phyloP scores from a whole-genome alignment of 2,888 invertebrate species.

The Philereme transversata region DNA sequence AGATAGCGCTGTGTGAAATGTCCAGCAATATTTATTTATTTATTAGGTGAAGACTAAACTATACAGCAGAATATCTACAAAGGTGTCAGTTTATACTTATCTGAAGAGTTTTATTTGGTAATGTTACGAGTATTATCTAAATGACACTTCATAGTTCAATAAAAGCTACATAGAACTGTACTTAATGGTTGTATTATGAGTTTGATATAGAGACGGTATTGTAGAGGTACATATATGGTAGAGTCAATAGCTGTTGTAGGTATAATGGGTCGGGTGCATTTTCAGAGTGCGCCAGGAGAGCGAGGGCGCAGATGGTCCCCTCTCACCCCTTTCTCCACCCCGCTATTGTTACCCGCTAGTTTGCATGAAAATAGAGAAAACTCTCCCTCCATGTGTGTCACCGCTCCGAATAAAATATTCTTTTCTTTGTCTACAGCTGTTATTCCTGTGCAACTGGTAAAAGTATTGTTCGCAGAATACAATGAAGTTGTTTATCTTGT shows the following conservation, averaged over 20 bases:
- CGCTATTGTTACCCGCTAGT: conserved; percentile 73
- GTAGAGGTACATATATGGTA: conserved; percentile 8
- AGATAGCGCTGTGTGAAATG: too few relatives aligned
- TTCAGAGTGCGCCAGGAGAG: conserved; percentile 60
- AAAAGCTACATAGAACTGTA: conserved; percentile 10
- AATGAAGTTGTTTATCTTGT: conserved; percentile 59
- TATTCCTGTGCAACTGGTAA: conserved; percentile 69
- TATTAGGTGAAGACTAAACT: neutral
- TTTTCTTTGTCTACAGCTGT: conserved; percentile 70
- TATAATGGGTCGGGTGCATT: conserved; percentile 54
- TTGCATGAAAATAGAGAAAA: conserved; percentile 78
- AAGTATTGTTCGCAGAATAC: conserved; percentile 67
- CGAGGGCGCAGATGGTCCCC: conserved; percentile 55
- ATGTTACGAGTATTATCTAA: conserved; percentile 27
- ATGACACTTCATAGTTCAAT: conserved; percentile 20
- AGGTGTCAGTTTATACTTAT: neutral
- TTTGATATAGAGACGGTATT: neutral
- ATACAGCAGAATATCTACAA: neutral
- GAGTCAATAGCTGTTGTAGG: conserved; percentile 29
- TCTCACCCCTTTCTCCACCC: conserved; percentile 45
- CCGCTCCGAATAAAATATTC: conserved; percentile 75
- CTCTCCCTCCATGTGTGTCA: conserved; percentile 74
- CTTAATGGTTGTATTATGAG: conserved; percentile 4
- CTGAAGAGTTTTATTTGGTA: conserved; percentile 1
- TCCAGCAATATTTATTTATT: too few relatives aligned